Conservation (phyloP, 1,140 invertebrate genomes). For the Mesaphorura yosii region DNA sequence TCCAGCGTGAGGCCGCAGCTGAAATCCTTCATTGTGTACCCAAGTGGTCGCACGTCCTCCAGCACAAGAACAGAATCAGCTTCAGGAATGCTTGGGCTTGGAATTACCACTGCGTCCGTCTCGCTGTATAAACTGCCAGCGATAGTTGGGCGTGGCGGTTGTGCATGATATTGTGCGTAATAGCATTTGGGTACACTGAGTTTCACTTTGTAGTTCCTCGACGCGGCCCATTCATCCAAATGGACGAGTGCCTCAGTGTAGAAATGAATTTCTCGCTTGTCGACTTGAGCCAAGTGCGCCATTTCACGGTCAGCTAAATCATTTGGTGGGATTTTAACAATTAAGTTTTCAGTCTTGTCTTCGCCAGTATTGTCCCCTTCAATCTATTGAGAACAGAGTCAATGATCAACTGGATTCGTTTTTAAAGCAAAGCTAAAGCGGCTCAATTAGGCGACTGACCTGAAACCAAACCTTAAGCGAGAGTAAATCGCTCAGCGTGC, state of each 20-base stretch:
- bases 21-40: slow-evolving; percentile 49
- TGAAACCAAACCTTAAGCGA: slow-evolving; percentile 23
- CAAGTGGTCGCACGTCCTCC: slow-evolving; percentile 45
- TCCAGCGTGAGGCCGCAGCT: slow-evolving; percentile 52
- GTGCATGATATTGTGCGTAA: slow-evolving; percentile 48
- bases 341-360: slow-evolving; percentile 30
- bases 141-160: slow-evolving; percentile 1
- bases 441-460: slow-evolving; percentile 9
- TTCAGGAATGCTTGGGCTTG: slow-evolving; percentile 19
- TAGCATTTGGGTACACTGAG: slow-evolving; percentile 52
- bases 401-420: neutral
- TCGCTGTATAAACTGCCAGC: neutral
- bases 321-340: slow-evolving; percentile 31
- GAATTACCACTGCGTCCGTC: slow-evolving; percentile 9
- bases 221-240: slow-evolving; percentile 11
- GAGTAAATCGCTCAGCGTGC: slow-evolving; percentile 27
- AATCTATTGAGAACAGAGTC: slow-evolving; percentile 8
- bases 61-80: slow-evolving; percentile 49
- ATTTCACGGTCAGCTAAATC: slow-evolving; percentile 31
- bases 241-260: slow-evolving; percentile 44
- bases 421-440: neutral
- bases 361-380: slow-evolving; percentile 11
- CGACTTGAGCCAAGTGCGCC: slow-evolving; percentile 52
- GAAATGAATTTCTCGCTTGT: slow-evolving; percentile 67
- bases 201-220: slow-evolving; percentile 23